These are phyloP conservation scores for Ptilonorhynchus violaceus DNA, from an alignment of 2,113 vertebrate genomes.

Conservation along the genomic window DNA sequence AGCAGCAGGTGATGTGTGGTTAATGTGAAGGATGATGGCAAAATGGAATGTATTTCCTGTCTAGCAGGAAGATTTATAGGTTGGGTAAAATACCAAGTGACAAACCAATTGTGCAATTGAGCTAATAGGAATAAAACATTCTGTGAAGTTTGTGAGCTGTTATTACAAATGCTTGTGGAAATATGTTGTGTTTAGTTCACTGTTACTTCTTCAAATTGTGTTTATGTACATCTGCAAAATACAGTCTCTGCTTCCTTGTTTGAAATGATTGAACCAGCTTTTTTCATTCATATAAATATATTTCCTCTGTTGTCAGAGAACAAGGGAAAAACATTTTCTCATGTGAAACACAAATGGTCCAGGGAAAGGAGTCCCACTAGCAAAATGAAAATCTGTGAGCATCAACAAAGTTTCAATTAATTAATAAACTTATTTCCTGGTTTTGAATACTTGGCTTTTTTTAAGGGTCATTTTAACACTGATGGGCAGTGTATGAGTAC, in stretches of 20 bases:
- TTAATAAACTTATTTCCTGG: background rate
- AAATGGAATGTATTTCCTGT: constrained; percentile 2
- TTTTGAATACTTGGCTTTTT: background rate
- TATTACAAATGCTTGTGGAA: constrained; percentile 27
- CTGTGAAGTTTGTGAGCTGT: background rate
- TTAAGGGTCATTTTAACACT: background rate
- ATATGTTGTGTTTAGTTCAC: constrained; percentile 18
- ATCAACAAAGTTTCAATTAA: background rate
- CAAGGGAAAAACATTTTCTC: background rate
- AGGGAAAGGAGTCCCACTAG: background rate
- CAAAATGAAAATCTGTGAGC: background rate
- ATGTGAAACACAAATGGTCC: background rate
- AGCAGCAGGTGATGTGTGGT: background rate
- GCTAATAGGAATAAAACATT: background rate
- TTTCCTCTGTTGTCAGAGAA: background rate
- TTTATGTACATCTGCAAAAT: background rate
- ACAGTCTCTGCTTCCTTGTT: background rate
- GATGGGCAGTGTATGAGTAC: background rate
- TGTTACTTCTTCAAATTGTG: constrained; percentile 19
- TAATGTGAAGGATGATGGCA: background rate
- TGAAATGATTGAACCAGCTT: background rate
- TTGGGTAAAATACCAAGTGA: background rate
- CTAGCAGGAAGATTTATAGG: background rate
- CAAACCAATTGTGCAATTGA: background rate
- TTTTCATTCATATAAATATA: background rate